Base-by-base conservation (phyloP, 2,797 vertebrate species). In the Falco novaeseelandiae region DNA sequence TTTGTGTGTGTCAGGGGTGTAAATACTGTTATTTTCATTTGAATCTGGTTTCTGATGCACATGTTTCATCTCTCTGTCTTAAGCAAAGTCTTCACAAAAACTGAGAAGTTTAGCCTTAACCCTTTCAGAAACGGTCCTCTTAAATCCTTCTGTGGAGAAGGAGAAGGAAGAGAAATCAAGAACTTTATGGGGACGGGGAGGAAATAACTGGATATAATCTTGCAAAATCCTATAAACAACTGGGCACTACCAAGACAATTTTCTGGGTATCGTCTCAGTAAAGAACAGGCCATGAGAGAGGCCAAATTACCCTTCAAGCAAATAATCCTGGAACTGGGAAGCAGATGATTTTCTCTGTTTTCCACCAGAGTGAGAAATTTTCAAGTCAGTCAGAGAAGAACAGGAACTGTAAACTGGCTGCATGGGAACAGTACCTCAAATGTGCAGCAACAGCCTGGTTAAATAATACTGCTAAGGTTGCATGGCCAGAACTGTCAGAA, bases 161-260 rank as follows among this genome's bases (percentile, higher is more conserved):
- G 42, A 54, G 27, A 46, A 10, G 25, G 63, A 76, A 40, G 18
- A 83, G 38, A 95, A 91, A 94, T 90, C 86, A 92, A 80, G 91
- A 77, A 83, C 36, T 12, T 18, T 73, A 72, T 66, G 69, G 62
- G 49, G 34, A 65, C 92, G 62, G 70, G 80, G 46, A 71, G 55
- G 92, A 96, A 92, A 94, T 76, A 86, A 87, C 92, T 95, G 87
- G 51, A 89, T 70, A 83, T 81, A 94, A 91, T 91, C 92, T 89
- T 94, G 77, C 76, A 87, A 94, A 96, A 91, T 91, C 83, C 83
- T 89, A 26, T 88, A 87, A 95, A 93, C 65, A 90, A 62, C 61
- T 22, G 84, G 42, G 18, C 3, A 3, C 74, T 96, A 94, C 92
- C 92, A 89, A 92, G 70, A 83, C 62, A 59, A 71, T 74, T 96